Percentiles rank a stretch among this genome's conserved stretches.
These are phyloP conservation scores for Heliconius charithonia DNA, from an alignment of 2,888 invertebrate genomes.

Conservation along the genomic window DNA sequence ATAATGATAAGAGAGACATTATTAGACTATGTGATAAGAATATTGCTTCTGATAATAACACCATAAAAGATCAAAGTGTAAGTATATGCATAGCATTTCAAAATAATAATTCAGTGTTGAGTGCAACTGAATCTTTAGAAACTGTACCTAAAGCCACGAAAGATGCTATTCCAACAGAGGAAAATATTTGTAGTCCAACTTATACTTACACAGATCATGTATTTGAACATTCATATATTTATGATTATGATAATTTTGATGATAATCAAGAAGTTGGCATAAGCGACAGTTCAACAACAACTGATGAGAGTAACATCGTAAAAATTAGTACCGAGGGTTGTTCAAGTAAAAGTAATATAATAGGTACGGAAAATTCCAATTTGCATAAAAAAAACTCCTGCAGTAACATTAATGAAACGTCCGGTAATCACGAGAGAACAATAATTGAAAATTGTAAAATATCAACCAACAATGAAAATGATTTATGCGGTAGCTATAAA, in stretches of 20 bases:
- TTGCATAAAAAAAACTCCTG: not conserved
- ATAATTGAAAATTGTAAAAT: not conserved
- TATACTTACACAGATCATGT: slow-evolving; percentile 19
- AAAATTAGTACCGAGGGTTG: not conserved
- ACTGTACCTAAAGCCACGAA: not conserved
- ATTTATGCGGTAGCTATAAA: not conserved
- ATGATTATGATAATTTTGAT: slow-evolving; percentile 14
- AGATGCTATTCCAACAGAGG: not conserved
- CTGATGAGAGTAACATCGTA: not conserved
- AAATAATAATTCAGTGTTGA: not conserved
- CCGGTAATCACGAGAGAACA: not conserved
- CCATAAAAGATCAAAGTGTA: not conserved
- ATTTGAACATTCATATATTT: slow-evolving; percentile 8
- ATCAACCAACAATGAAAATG: not conserved
- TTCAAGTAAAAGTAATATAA: not conserved
- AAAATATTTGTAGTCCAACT: slow-evolving; percentile 2
- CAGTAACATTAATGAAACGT: not conserved
- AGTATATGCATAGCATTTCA: not conserved
- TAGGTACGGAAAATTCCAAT: not conserved
- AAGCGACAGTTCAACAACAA: not conserved
- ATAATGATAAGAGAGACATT: slow-evolving; percentile 43
- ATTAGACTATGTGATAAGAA: not conserved
- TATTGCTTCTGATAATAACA: not conserved
- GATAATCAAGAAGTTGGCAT: slow-evolving; percentile 3
- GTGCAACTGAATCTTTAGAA: not conserved